phyloP scores from a whole-genome alignment of 1,140 invertebrate species.

The Aphelenchoides besseyi region DNA sequence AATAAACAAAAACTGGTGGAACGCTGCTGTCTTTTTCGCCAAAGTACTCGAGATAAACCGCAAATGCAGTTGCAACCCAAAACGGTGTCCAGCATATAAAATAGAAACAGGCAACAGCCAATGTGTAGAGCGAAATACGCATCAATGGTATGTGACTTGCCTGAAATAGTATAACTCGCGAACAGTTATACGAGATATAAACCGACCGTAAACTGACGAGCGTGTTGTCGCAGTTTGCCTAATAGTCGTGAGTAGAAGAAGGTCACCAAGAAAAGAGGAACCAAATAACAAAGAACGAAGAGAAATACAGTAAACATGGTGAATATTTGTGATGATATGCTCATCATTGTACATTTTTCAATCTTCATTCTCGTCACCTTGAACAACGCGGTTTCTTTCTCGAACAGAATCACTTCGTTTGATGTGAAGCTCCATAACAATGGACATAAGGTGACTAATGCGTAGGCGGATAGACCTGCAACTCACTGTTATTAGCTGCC shows the following conservation, averaged over 20 bases:
- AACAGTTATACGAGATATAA: conserved; percentile 6
- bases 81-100: conserved; percentile 61
- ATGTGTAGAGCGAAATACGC: conserved; percentile 59
- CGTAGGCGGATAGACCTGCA: conserved; percentile 56
- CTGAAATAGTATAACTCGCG: conserved; percentile 20
- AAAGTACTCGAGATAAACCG: conserved; percentile 58
- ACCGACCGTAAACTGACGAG: conserved; percentile 57
- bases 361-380: conserved; percentile 55
- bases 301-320: conserved; percentile 61
- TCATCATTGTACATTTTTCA: conserved; percentile 61
- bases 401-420: conserved; percentile 59
- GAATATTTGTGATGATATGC: conserved; percentile 45
- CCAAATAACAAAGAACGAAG: conserved; percentile 58
- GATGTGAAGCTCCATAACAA: conserved; percentile 58
- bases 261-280: conserved; percentile 55
- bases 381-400: conserved; percentile 58
- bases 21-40: conserved; percentile 54
- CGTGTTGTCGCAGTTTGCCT: conserved; percentile 53
- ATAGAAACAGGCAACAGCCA: conserved; percentile 62
- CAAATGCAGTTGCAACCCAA: conserved; percentile 55
- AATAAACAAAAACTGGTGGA: conserved; percentile 60
- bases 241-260: conserved; percentile 58
- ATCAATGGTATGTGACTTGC: conserved; percentile 57
- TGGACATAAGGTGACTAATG: conserved; percentile 56
- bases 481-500: conserved; percentile 16